Evolutionary conservation across 2,797 vertebrate species (phyloP), one percentile per base, ranked within the genome.

Genomic region (Glyptemys insculpta): DNA sequence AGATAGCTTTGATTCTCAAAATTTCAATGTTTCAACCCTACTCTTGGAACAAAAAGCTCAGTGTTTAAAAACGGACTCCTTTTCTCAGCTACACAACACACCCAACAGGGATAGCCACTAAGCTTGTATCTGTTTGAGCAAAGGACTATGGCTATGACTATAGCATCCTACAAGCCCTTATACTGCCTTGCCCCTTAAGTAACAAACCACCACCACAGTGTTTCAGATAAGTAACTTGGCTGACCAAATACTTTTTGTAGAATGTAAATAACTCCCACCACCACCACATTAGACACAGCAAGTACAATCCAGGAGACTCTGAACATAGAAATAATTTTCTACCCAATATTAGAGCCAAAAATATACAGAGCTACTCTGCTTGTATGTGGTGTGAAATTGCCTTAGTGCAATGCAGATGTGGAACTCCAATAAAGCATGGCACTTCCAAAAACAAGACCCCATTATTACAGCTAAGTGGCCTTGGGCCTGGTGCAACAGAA

Each of bases 321-420:
- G 89, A 90, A 74, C 44, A n/a, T 9, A 53, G 44, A 27, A 72
- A 47, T 80, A 47, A 41, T 11, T 41, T 72, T 72, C 65, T 11
- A 10, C n/a, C 31, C 3, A 0, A 2, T 41, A 10, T 16, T 47
- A 44, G 5, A 21, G 4, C 34, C 0, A 0, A 54, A 16, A 16
- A 23, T 0, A 6, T 41, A 79, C 7, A 47, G 79, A 80, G 74
- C 34, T 56, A 49, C 10, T 1, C 0, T 15, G 23, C 47, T 11
- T 4, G 9, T 78, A 56, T 53, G 50, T 19, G 62, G 68, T 79
- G 52, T 23, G 31, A 83, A 91, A 82, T 9, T 11, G 19, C 50
- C 18, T n/a, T 34, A n/a, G 68, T 29, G 50, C 31, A 4, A 0
- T 23, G 12, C 49, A 65, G 34, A 5, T 27, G n/a, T 50, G 44